Evolutionary conservation across 2,888 invertebrate species (phyloP).

Genomic region (Patella depressa): DNA sequence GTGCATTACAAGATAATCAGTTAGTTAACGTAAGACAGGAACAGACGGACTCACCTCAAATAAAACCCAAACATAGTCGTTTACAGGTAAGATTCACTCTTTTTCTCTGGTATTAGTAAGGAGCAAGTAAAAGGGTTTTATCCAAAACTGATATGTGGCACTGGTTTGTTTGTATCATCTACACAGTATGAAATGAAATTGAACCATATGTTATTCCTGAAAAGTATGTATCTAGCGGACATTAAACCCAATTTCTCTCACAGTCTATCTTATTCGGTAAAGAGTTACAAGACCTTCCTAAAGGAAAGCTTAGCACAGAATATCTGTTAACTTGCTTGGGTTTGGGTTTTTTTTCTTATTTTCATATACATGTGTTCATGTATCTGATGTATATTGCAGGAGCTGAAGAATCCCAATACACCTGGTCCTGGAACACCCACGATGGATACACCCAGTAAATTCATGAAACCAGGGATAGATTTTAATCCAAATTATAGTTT

Average conservation of each 20-base stretch:
- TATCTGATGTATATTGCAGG: slow-evolving; percentile 29
- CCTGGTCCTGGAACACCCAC: slow-evolving; percentile 27
- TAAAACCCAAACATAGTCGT: slow-evolving; percentile 24
- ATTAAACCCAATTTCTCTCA: too few species aligned
- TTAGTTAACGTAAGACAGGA: slow-evolving; percentile 32
- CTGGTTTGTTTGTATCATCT: too few species aligned
- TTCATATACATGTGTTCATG: background rate
- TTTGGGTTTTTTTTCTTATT: background rate
- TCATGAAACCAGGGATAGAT: slow-evolving; percentile 51
- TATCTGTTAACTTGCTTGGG: too few species aligned
- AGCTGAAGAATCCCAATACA: slow-evolving; percentile 32
- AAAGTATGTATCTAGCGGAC: too few species aligned
- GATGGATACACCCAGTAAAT: slow-evolving; percentile 61
- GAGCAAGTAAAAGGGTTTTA: too few species aligned
- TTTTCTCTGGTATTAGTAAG: too few species aligned
- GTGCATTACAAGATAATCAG: slow-evolving; percentile 31
- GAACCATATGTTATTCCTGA: too few species aligned
- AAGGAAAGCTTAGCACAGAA: too few species aligned
- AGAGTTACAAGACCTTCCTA: too few species aligned
- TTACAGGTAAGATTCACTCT: slow-evolving; percentile 22
- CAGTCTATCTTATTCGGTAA: too few species aligned
- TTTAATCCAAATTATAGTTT: slow-evolving; percentile 58
- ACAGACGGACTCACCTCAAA: slow-evolving; percentile 4
- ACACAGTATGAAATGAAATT: too few species aligned
- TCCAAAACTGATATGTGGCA: too few species aligned